Conservation (phyloP, 2,113 vertebrate genomes). For the Rattus rattus region DNA sequence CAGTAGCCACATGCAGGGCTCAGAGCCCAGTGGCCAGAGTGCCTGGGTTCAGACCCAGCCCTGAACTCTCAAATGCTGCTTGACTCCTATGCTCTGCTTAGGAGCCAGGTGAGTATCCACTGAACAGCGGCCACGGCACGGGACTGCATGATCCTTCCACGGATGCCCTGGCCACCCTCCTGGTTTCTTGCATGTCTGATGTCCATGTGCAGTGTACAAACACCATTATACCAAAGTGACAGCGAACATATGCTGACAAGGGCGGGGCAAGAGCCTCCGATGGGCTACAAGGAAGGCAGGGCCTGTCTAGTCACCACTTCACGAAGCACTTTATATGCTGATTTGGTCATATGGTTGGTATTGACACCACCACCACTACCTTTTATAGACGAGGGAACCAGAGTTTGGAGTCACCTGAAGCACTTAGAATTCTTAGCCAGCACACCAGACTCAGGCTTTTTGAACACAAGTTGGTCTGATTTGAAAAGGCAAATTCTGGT, state of each 20-base stretch:
- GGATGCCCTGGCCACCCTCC: background rate
- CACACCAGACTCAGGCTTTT: background rate
- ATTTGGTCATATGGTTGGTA: background rate
- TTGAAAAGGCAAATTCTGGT: background rate
- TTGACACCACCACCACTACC: background rate
- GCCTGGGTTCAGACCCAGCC: background rate
- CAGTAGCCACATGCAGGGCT: rapidly evolving
- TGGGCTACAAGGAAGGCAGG: rapidly evolving
- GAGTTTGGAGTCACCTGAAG: background rate
- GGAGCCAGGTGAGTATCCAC: background rate
- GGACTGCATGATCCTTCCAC: background rate
- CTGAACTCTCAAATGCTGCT: background rate
- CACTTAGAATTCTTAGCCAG: background rate
- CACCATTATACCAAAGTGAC: background rate
- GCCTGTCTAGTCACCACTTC: rapidly evolving
- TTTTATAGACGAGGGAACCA: background rate
- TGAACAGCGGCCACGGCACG: background rate
- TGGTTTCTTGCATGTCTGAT: background rate
- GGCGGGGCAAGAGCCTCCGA: background rate
- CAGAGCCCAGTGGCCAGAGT: rapidly evolving
- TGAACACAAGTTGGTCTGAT: background rate
- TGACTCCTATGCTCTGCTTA: background rate
- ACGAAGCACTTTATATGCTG: background rate
- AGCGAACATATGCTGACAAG: background rate
- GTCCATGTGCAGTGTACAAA: background rate